Evolutionary conservation across 2,888 invertebrate species (phyloP).

Genomic region (Xanthorhoe designata): DNA sequence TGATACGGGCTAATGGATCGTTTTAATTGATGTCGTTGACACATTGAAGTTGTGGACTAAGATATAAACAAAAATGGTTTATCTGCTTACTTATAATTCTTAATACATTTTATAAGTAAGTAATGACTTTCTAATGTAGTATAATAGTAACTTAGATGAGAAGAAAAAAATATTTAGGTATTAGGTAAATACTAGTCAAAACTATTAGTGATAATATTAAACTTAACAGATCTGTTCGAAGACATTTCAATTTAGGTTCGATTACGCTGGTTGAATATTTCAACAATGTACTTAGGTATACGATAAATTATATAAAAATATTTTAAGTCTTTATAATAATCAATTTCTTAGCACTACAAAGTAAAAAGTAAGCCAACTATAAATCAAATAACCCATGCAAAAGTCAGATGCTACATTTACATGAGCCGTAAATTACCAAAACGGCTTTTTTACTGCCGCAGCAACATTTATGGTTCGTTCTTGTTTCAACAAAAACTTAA

Average conservation of each 20-base stretch:
- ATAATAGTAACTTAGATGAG: too few species aligned
- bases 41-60: slow-evolving; percentile 29
- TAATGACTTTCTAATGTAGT: not conserved
- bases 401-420: slow-evolving; percentile 71
- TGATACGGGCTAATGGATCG: slow-evolving; percentile 62
- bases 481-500: slow-evolving; percentile 80
- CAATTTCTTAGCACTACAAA: slow-evolving; percentile 43
- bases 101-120: not conserved
- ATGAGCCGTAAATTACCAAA: slow-evolving; percentile 78
- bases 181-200: too few species aligned
- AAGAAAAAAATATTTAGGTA: too few species aligned
- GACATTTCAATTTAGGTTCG: not conserved
- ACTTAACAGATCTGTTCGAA: not conserved
- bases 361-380: slow-evolving; percentile 57
- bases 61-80: slow-evolving; percentile 12
- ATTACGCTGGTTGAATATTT: not conserved
- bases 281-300: too few species aligned
- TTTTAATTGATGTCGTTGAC: slow-evolving; percentile 57
- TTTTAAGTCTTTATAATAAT: not conserved
- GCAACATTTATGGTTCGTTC: slow-evolving; percentile 78
- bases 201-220: too few species aligned
- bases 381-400: slow-evolving; percentile 68
- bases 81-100: not conserved
- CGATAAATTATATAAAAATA: not conserved
- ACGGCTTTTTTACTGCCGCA: slow-evolving; percentile 79